phyloP scores from a whole-genome alignment of 2,113 vertebrate species.

The Sturnira hondurensis region DNA sequence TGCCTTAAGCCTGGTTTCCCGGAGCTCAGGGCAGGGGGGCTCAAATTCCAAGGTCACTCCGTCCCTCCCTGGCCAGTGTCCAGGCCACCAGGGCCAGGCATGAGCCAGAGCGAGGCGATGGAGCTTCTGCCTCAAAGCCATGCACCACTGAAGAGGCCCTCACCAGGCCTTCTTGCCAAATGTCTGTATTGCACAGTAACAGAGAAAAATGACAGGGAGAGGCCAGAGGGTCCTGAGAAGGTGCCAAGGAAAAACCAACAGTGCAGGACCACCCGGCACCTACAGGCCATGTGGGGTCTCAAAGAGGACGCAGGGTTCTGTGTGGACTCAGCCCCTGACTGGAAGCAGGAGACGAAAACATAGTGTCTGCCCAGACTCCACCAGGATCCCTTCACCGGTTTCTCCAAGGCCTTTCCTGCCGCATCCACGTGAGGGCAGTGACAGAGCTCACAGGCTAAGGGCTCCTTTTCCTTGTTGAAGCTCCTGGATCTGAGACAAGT shows the following conservation, averaged over 20 bases:
- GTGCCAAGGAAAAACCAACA: background rate
- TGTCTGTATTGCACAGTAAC: background rate
- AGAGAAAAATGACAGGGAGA: background rate
- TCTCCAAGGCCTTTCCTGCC: background rate
- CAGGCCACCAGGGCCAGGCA: background rate
- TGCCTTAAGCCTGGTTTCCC: background rate
- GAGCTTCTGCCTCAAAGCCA: background rate
- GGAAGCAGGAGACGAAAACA: background rate
- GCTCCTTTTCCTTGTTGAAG: background rate
- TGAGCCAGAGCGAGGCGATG: background rate
- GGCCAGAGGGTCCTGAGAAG: background rate
- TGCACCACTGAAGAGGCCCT: background rate
- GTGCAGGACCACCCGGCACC: too few species aligned
- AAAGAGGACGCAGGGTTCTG: rapidly evolving
- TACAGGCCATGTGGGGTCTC: rapidly evolving
- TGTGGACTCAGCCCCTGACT: background rate
- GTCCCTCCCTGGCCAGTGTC: background rate
- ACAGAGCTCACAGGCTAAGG: background rate
- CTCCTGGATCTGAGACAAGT: background rate
- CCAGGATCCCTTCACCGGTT: background rate
- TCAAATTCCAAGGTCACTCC: background rate
- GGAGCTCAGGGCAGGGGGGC: background rate
- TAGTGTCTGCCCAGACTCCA: background rate
- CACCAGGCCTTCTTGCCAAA: background rate
- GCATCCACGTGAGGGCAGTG: background rate